phyloP scores from a whole-genome alignment of 1,140 invertebrate species.

The Formica exsecta region DNA sequence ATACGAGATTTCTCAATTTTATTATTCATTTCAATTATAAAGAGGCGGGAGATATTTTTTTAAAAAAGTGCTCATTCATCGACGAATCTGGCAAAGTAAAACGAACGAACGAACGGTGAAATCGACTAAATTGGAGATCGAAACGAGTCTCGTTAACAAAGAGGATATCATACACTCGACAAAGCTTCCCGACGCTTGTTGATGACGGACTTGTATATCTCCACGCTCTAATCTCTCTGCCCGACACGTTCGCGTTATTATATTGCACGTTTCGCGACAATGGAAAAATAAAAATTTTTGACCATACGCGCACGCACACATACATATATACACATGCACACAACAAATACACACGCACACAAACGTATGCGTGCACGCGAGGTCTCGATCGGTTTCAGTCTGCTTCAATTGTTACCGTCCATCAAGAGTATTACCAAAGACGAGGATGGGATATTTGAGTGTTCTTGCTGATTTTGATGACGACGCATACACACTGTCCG shows the following conservation, averaged over 20 bases:
- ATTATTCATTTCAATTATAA: neutral
- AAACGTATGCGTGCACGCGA: neutral
- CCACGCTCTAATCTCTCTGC: constrained; percentile 1
- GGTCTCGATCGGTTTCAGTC: constrained; percentile 14
- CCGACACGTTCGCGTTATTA: constrained; percentile 33
- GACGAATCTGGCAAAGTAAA: neutral
- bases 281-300: constrained; percentile 62
- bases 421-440: constrained; percentile 9
- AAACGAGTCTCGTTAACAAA: constrained; percentile 33
- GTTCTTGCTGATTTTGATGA: neutral
- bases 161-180: neutral
- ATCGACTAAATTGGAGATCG: constrained; percentile 42
- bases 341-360: neutral
- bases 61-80: neutral
- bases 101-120: neutral
- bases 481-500: no score
- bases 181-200: neutral
- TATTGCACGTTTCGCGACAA: neutral
- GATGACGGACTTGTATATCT: neutral
- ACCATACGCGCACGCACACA: neutral
- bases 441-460: neutral
- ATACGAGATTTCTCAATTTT: neutral
- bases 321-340: no score
- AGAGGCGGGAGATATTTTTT: neutral
- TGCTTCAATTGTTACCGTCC: neutral